A percentile compares a stretch with the other conserved stretches of the same genome.
These are phyloP conservation scores for Bombus terrestris DNA, from an alignment of 1,140 invertebrate species.

Conservation along the genomic window DNA sequence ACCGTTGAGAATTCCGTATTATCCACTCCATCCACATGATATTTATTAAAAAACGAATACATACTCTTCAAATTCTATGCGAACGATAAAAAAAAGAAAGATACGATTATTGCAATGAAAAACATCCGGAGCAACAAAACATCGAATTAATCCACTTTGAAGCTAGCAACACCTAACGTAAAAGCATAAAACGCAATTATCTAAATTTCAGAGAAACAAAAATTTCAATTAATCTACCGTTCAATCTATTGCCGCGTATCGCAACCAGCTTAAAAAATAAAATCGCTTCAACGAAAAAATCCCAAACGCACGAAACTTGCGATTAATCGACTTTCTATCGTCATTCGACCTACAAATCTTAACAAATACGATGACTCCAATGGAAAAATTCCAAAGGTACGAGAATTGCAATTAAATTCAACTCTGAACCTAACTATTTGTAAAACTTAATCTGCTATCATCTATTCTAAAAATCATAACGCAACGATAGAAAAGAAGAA, in stretches of 20 bases:
- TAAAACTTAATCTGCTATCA: too few species aligned
- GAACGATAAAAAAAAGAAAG: neutral
- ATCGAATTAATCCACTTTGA: neutral
- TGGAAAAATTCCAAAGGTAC: too few species aligned
- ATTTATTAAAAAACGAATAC: neutral
- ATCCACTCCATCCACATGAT: neutral
- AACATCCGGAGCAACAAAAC: neutral
- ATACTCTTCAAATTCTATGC: neutral
- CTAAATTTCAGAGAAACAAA: neutral
- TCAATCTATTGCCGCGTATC: neutral
- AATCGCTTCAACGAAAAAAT: neutral
- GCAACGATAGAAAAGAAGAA: too few species aligned
- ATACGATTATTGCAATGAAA: neutral
- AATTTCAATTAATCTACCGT: neutral
- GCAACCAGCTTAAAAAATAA: neutral
- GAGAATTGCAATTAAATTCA: too few species aligned
- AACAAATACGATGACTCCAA: too few species aligned
- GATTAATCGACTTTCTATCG: neutral
- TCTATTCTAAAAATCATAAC: too few species aligned
- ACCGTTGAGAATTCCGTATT: neutral
- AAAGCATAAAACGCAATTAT: neutral
- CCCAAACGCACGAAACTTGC: neutral
- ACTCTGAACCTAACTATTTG: too few species aligned
- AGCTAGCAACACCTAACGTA: neutral
- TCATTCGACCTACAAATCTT: neutral